Percentiles rank a stretch among this genome's conserved stretches.
Evolutionary conservation across 1,140 invertebrate species (phyloP).

Genomic region (Arctopsyche grandis): DNA sequence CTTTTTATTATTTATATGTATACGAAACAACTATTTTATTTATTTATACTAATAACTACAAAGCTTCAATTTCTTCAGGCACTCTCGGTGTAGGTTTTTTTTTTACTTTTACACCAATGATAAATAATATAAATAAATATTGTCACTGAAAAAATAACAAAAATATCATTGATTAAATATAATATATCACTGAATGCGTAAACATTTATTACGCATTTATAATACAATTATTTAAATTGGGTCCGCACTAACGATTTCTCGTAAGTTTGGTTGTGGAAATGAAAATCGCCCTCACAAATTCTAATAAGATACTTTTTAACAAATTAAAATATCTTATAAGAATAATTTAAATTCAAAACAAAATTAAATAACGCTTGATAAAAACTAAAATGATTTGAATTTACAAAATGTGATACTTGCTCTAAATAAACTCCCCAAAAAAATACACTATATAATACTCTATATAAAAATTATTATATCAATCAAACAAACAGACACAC

Average conservation of each 20-base stretch:
- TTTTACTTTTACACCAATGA: not conserved
- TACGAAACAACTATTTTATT: not conserved
- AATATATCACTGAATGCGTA: not conserved
- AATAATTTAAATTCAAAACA: no score
- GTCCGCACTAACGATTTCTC: no score
- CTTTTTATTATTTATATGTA: not conserved
- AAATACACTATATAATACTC: no score
- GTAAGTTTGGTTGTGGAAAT: no score
- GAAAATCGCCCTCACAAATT: no score
- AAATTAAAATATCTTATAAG: slow-evolving; percentile 5
- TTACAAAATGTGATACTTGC: not conserved
- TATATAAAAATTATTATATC: slow-evolving; percentile 7
- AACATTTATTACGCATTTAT: no score
- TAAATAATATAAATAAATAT: slow-evolving; percentile 15
- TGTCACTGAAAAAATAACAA: slow-evolving; percentile 15
- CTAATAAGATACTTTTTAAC: not conserved
- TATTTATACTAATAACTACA: slow-evolving; percentile 4
- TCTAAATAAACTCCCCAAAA: not conserved
- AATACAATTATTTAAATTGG: not conserved
- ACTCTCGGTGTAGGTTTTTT: slow-evolving; percentile 2
- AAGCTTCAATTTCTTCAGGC: slow-evolving; percentile 5
- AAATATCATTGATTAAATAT: not conserved
- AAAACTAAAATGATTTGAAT: not conserved
- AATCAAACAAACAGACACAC: slow-evolving; percentile 15
- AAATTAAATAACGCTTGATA: no score